Percentiles rank a stretch among this genome's conserved stretches.
These are phyloP conservation scores for Tolypeutes matacus DNA, from an alignment of 2,797 vertebrate genomes.

Conservation along the genomic window DNA sequence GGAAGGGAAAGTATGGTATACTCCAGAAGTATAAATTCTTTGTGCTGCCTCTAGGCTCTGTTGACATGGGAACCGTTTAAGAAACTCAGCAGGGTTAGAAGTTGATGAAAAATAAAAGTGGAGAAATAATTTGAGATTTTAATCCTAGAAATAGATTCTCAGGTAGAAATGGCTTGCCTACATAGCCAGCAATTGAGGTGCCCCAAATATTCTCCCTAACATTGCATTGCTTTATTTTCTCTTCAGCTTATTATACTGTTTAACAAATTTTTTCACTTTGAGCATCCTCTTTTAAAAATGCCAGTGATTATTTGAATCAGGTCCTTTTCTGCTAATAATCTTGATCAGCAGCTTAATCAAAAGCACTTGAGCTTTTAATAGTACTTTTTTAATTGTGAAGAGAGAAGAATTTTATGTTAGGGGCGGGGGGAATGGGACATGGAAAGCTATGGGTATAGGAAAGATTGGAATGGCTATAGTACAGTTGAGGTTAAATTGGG, in stretches of 20 bases:
- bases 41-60: neutral
- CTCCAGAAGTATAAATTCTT: neutral
- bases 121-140: slow-evolving; percentile 47
- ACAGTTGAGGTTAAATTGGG: neutral
- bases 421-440: neutral
- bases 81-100: slow-evolving; percentile 35
- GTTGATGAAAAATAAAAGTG: slow-evolving; percentile 3
- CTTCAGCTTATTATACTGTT: neutral
- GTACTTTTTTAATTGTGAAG: neutral
- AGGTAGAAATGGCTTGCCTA: neutral
- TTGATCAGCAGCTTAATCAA: neutral
- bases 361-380: neutral
- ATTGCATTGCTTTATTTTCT: slow-evolving; percentile 34
- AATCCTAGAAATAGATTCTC: slow-evolving; percentile 3
- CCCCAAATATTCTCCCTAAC: neutral
- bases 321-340: neutral
- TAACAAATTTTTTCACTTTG: neutral
- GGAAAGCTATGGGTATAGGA: neutral
- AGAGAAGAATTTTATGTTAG: slow-evolving; percentile 32
- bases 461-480: neutral
- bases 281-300: slow-evolving; percentile 44
- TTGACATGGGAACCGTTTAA: neutral
- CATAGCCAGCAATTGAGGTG: neutral
- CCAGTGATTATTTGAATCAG: neutral
- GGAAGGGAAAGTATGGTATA: neutral